Evolutionary conservation across 2,888 invertebrate species (phyloP), one percentile per base, ranked within the genome.

Genomic region (Netelia virgata): DNA sequence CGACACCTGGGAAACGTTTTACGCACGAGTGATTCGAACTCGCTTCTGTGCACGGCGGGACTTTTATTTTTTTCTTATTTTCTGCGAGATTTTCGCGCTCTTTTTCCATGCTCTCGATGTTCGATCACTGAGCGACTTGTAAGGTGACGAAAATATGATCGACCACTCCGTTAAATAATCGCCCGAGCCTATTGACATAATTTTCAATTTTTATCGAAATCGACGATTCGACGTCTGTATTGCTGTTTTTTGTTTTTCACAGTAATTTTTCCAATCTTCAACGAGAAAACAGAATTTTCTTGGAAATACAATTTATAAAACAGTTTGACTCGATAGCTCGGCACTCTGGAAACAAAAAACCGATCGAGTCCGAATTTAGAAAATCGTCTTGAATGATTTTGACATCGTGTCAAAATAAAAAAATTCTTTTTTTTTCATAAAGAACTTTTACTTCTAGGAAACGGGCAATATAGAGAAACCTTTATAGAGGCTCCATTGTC

Each of bases 1-100:
- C 47, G 68, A 80, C 28, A 41, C 66, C 68, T 61, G 50, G 64
- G 64, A 36, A 36, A 63, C 68, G 18, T 68, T 41, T 3, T 14
- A n/a, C 28, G 16, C 53, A 36, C 57, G 55, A 72, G 55, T 6
- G 20, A 55, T 18, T 20, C 36, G n/a, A 70, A 55, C 16, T 36
- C 36, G 36, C 6, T 28, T 23, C 23, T 70, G 50, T 53, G 50
- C 9, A 53, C 20, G 53, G 11, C 14, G 36, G 16, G 28, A 57
- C 47, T 63, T 74, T 50, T 70, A 20, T 64, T 36, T 53, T 43
- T 68, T 50, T 28, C 68, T 68, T 50, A 28, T 55, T 47, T 59
- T 55, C 63, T 68, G 69, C 57, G 57, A 36, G 50, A 36, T 16
- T 66, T 69, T 74, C 63, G 16, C 55, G 41, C 36, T 36, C 57